Evolutionary conservation across 2,888 invertebrate genomes (phyloP), one percentile per base, ranked within the genome.

Genomic region (Pollenia angustigena): DNA sequence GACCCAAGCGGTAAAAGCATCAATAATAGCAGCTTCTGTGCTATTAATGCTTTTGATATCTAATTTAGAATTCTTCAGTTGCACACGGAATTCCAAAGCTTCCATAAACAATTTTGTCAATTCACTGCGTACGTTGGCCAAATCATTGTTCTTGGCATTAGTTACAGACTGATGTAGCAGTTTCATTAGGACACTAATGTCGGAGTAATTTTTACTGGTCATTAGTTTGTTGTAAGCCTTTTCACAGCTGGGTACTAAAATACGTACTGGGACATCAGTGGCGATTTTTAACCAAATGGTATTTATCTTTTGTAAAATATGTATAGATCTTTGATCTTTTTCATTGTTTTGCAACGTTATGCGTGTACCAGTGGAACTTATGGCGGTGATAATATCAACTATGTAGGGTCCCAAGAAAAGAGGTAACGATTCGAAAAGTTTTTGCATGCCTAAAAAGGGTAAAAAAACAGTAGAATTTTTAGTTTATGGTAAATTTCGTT

Each of bases 351-450:
- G 88, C 0, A 71, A 79, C 2, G 79, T 81, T n/a, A 89, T 58
- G 12, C 83, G 95, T 0, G 94, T 94, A 3, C 94, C 90, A 50
- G 97, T 92, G 81, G 95, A 94, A 0, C 95, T 95, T 56, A 97
- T 93, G 88, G 96, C 95, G 10, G 94, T 94, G 1, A 97, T 91
- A 48, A 97, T 94, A 89, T 96, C 95, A 88, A 95, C 95, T 48
- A 98, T 93, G 93, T 98, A 98, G 0, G 97, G 97, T 86, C 97
- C 98, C 88, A 99, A 92, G 92, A 98, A 99, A 54, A 96, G 94
- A 0, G 97, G 96, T 58, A 98, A 92, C 42, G 96, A 96, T 91
- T 97, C 97, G 6, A 98, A 95, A 56, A 98, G 95, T 93, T 97
- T 97, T 84, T 96, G 95, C 48, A 98, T 93, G 0, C 97, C 96